Percentiles rank a stretch among this genome's conserved stretches.
Conservation (phyloP, 2,797 vertebrate genomes). For the Novumbra hubbsi region DNA sequence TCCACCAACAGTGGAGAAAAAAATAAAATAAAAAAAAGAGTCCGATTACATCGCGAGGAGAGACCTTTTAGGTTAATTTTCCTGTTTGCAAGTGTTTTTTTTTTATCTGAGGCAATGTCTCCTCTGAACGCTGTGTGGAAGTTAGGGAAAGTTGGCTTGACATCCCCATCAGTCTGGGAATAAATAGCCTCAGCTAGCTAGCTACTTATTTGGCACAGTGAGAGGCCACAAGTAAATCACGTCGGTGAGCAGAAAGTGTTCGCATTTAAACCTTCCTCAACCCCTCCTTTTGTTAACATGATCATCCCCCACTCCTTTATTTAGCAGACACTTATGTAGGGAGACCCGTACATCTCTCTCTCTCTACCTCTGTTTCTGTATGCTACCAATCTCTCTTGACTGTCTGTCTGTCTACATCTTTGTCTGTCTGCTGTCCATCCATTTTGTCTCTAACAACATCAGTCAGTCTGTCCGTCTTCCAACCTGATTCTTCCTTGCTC, state of each 20-base stretch:
- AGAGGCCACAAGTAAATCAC: not conserved
- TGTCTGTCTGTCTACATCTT: too few species aligned
- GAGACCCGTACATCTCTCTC: not conserved
- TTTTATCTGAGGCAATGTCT: not conserved
- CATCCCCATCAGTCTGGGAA: conserved; percentile 2
- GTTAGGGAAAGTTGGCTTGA: not conserved
- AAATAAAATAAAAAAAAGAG: not conserved
- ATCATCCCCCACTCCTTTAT: not conserved
- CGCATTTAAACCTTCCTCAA: not conserved
- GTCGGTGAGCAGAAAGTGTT: not conserved
- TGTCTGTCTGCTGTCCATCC: too few species aligned
- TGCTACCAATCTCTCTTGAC: too few species aligned
- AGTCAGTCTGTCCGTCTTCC: not conserved
- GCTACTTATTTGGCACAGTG: not conserved
- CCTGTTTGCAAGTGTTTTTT: not conserved
- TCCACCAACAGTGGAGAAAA: not conserved
- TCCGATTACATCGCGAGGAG: not conserved
- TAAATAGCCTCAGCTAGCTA: not conserved
- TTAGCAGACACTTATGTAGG: not conserved
- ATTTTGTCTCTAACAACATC: too few species aligned
- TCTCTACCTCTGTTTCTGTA: not conserved
- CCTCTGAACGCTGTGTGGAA: not conserved
- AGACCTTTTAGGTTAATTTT: not conserved
- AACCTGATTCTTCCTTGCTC: not conserved
- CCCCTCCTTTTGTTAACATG: not conserved